A percentile compares a stretch with the other conserved stretches of the same genome.
These are phyloP conservation scores for Hirtodrosophila alboralis DNA, from an alignment of 2,888 invertebrate genomes.

Conservation along the genomic window DNA sequence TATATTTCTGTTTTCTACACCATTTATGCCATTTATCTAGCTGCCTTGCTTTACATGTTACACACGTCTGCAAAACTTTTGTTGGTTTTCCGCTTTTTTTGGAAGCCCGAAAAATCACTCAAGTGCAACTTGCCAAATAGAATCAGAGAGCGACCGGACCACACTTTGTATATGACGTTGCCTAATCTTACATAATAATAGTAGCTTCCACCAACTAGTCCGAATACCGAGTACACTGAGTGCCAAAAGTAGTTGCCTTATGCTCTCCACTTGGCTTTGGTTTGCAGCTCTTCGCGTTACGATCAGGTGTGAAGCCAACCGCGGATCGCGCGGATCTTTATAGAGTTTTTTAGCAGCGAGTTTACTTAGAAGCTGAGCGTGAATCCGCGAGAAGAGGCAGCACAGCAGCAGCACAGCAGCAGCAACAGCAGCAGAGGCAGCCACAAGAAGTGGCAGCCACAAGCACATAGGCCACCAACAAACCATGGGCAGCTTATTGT, in stretches of 20 bases:
- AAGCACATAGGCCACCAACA: constrained; percentile 5
- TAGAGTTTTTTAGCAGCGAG: constrained; percentile 63
- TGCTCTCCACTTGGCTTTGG: constrained; percentile 33
- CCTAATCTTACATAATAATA: constrained; percentile 72
- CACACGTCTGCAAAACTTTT: constrained; percentile 56
- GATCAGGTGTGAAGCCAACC: constrained; percentile 82
- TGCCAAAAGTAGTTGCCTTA: constrained; percentile 16
- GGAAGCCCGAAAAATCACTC: constrained; percentile 80
- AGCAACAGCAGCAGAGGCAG: constrained; percentile 19
- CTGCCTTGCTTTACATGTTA: constrained; percentile 65
- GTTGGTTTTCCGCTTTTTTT: constrained; percentile 55
- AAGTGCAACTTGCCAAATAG: constrained; percentile 81
- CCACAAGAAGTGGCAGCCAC: constrained; percentile 13
- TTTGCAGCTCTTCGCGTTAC: constrained; percentile 69
- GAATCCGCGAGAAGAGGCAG: constrained; percentile 1
- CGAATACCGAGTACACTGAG: constrained; percentile 43
- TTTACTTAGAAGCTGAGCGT: constrained; percentile 47
- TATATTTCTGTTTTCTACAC: constrained; percentile 66
- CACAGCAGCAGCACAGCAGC: constrained; percentile 8
- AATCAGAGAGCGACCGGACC: constrained; percentile 49
- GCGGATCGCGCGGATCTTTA: constrained; percentile 79
- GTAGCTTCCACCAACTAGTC: constrained; percentile 36
- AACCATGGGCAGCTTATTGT: constrained; percentile 37
- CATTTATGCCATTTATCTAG: constrained; percentile 73
- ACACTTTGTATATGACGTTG: constrained; percentile 41